Evolutionary conservation across 2,113 vertebrate species (phyloP), one percentile per base, ranked within the genome.

Genomic region (Ammodytes marinus): DNA sequence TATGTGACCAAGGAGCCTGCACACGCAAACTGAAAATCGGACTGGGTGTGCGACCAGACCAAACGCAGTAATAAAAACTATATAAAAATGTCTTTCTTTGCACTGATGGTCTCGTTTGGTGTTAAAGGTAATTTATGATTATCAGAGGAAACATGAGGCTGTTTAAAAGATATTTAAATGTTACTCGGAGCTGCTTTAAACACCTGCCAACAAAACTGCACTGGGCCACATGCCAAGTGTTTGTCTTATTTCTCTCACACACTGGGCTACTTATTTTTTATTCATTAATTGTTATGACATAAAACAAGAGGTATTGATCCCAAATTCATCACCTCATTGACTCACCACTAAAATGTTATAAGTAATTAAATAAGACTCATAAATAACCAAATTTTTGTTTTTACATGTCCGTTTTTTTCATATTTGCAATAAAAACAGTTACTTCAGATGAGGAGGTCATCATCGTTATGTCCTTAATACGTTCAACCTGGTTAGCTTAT

Each of bases 401-500:
- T 47, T 19, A 64, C 7, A 5, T 15, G 12, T 50, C 5, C 14
- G 3, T 55, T 46, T 15, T 66, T 59, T 49, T 61, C 8, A 52
- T 63, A 68, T 72, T 69, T 69, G 45, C 15, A 40, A 67, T 9
- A 17, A 40, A 70, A 67, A 43, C 42, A 52, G 8, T 40, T 35
- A 37, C 42, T 78, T 55, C 10, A 46, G 50, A 71, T 52, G 35
- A 83, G 61, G 47, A 10, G 14, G 78, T 65, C n/a, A 54, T 79
- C 42, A 14, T 71, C 47, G 77, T 77, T 66, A 85, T 85, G 27
- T 70, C 68, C 61, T 15, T 74, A 39, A 72, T 73, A 64, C 19
- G 63, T 83, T 83, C 53, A 71, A 69, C 11, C 69, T 77, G 60
- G 63, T 77, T 37, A 65, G 78, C 46, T 75, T 74, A 84, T 86